Conservation (phyloP, 2,888 invertebrate genomes). For the Callyntrura sp. region DNA sequence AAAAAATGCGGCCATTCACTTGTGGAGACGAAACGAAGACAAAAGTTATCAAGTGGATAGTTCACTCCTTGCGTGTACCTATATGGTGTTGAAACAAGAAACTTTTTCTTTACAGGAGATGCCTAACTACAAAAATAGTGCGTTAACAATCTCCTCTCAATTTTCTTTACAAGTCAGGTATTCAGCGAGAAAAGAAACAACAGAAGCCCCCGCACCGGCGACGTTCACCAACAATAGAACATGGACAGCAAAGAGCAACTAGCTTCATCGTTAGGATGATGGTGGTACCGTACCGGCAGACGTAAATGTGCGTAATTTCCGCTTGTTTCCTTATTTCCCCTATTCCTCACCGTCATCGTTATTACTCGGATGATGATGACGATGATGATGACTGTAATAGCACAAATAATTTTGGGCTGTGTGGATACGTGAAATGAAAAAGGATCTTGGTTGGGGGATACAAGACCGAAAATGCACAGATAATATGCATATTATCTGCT, state of each 20-base stretch:
- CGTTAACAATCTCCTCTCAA: slow-evolving; percentile 14
- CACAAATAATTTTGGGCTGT: slow-evolving; percentile 64
- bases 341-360: slow-evolving; percentile 54
- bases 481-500: slow-evolving; percentile 82
- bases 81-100: background rate
- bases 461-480: background rate
- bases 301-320: slow-evolving; percentile 82
- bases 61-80: background rate
- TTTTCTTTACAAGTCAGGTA: slow-evolving; percentile 22
- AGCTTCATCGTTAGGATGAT: slow-evolving; percentile 1
- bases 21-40: background rate
- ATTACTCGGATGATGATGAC: slow-evolving; percentile 1
- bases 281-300: slow-evolving; percentile 75
- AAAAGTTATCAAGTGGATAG: slow-evolving; percentile 28
- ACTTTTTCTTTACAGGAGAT: slow-evolving; percentile 4
- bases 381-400: slow-evolving; percentile 56
- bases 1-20: slow-evolving; percentile 54
- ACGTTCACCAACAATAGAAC: slow-evolving; percentile 34
- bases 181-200: slow-evolving; percentile 22
- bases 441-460: slow-evolving; percentile 22
- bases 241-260: slow-evolving; percentile 25
- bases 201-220: slow-evolving; percentile 44
- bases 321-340: slow-evolving; percentile 80
- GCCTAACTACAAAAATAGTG: slow-evolving; percentile 15
- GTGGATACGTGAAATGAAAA: slow-evolving; percentile 20